These are phyloP conservation scores for Popillia japonica DNA, from an alignment of 1,140 invertebrate genomes.

Conservation along the genomic window DNA sequence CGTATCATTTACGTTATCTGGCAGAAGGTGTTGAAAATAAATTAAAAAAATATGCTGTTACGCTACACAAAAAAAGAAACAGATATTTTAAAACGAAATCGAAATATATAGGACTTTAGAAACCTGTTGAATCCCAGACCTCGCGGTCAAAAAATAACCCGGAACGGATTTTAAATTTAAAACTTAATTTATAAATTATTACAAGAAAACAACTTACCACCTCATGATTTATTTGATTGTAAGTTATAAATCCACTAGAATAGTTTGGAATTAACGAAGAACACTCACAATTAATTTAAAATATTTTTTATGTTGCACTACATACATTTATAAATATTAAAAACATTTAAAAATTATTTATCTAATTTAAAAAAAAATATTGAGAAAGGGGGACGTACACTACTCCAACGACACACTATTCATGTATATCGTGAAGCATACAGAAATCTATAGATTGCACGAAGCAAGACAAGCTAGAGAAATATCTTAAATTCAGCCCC, in stretches of 20 bases:
- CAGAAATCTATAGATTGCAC: neutral
- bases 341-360: neutral
- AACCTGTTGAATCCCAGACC: neutral
- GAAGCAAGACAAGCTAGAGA: neutral
- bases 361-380: too few relatives aligned
- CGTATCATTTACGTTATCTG: neutral
- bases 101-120: neutral
- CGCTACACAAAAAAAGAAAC: neutral
- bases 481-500: conserved; percentile 15
- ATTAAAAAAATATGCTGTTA: neutral
- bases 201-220: neutral
- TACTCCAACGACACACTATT: neutral
- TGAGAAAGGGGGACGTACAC: neutral
- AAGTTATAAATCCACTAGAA: neutral
- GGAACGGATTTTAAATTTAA: too few relatives aligned
- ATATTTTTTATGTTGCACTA: neutral
- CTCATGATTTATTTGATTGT: neutral
- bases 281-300: neutral
- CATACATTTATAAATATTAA: neutral
- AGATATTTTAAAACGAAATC: conserved; percentile 16
- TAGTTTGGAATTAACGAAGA: too few relatives aligned
- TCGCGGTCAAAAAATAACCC: neutral
- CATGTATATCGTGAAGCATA: neutral
- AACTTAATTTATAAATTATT: too few relatives aligned
- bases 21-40: neutral